These are phyloP conservation scores for Luidia sarsii DNA, from an alignment of 53 echinoderm and acorn worm genomes.

Conservation along the genomic window DNA sequence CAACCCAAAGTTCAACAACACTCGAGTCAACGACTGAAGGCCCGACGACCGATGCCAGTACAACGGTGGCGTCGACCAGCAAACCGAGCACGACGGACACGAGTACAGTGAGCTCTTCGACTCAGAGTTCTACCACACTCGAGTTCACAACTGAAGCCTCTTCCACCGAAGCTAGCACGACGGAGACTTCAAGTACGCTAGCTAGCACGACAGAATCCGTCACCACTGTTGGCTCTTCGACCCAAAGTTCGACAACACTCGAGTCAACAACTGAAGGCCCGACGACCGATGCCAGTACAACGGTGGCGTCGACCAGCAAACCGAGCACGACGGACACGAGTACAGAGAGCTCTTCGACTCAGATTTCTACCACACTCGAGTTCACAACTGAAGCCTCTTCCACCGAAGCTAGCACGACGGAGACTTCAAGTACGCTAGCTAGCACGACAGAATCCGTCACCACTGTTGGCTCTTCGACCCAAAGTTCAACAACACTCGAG, in stretches of 20 bases:
- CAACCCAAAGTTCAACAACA: background rate
- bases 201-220: no score
- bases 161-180: no score
- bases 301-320: background rate
- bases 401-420: background rate
- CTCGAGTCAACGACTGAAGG: no score
- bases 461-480: background rate
- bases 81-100: no score
- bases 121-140: no score
- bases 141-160: no score
- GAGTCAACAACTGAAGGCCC: background rate
- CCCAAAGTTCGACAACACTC: no score
- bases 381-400: background rate
- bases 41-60: no score
- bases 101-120: no score
- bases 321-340: background rate
- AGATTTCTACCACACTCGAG: background rate
- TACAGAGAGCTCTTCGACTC: background rate
- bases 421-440: background rate
- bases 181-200: no score
- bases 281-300: background rate
- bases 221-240: no score
- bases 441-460: background rate
- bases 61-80: no score
- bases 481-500: background rate